Conservation (phyloP, 2,113 vertebrate genomes). For the Coracopsis vasa region DNA sequence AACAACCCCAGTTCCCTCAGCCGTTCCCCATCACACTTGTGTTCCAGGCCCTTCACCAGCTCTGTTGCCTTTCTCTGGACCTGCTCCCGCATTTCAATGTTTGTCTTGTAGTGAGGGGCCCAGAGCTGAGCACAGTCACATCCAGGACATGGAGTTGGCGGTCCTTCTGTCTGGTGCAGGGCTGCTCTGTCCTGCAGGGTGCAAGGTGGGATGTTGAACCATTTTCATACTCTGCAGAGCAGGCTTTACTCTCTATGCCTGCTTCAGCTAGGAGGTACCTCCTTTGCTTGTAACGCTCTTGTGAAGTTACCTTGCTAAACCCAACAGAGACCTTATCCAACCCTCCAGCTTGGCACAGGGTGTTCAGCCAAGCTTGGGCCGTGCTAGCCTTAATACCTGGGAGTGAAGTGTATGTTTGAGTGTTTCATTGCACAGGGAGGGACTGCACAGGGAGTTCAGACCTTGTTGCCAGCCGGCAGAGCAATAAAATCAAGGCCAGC, state of each 20-base stretch:
- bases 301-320: neutral
- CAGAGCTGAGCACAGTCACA: neutral
- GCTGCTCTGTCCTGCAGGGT: neutral
- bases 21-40: neutral
- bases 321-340: neutral
- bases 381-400: neutral
- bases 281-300: neutral
- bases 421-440: neutral
- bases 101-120: neutral
- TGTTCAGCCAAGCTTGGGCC: neutral
- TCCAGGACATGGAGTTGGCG: neutral
- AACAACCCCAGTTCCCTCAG: neutral
- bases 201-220: neutral
- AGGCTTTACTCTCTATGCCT: neutral
- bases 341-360: neutral
- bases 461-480: neutral
- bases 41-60: neutral
- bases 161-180: neutral
- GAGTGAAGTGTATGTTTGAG: neutral
- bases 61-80: neutral
- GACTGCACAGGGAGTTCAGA: neutral
- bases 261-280: neutral
- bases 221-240: neutral
- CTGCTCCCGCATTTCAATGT: no score
- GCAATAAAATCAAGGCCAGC: neutral